Base-by-base conservation (phyloP, 1,140 invertebrate genomes). In the Arion vulgaris region DNA sequence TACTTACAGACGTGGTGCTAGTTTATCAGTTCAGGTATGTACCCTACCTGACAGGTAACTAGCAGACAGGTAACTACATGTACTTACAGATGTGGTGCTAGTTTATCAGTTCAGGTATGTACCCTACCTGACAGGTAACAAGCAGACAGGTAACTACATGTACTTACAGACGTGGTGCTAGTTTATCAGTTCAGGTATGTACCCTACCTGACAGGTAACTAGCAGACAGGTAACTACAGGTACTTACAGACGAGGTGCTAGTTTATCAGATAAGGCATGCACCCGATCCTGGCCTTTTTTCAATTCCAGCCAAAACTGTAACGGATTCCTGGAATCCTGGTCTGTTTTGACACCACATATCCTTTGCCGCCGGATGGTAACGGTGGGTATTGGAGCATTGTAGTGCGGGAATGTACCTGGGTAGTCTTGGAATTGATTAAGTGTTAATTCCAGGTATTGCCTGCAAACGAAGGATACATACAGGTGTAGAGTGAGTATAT, bases 391-490 rank as follows among this genome's bases (percentile, higher is more conserved):
- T 11, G 76, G 51, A 15, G 34, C 57, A 53, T 66, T 78, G 76
- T 57, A 78, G 34, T 78, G 76, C 1, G 76, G 76, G 53, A 78
- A 78, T 34, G 76, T 78, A 1, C 76, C 76, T 19, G 76, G 76
- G 76, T 19, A 66, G 11, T 19, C 51, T n/a, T 32, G 34, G 0
- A 15, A 0, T 36, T 78, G 76, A 13, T 53, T 53, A n/a, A 66
- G 51, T 1, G 76, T 66, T 36, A 36, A 11, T 41, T 78, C 76
- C 4, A 78, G 34, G 38, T 78, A 78, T 23, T 66, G 49, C 23
- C 76, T 78, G 53, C 7, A 4, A 4, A 53, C 9, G n/a, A 28
- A 15, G n/a, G n/a, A n/a, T n/a, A n/a, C n/a, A 28, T 17, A 73
- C 62, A 68, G n/a, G n/a, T n/a, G 26, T 57, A 26, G 13, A 57